Evolutionary conservation across 2,888 invertebrate species (phyloP).

Genomic region (Augiades crinisus): DNA sequence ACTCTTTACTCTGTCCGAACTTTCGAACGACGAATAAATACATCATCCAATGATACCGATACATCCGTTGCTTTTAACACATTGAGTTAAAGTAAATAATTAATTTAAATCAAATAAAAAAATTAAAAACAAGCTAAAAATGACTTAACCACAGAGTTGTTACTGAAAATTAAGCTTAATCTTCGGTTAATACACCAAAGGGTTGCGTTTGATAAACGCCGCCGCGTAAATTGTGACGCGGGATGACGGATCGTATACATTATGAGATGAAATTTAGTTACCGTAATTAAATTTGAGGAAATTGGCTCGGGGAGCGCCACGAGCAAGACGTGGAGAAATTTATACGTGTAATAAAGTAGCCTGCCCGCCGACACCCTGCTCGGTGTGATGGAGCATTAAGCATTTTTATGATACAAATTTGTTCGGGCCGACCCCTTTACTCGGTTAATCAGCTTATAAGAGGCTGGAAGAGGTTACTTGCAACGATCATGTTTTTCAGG

Average conservation of each 20-base stretch:
- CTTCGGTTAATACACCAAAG: not conserved
- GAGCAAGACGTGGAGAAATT: slow-evolving; percentile 45
- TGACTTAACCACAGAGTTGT: too few species aligned
- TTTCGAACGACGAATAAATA: too few species aligned
- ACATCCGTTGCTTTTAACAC: too few species aligned
- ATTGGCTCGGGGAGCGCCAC: slow-evolving; percentile 35
- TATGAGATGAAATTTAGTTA: slow-evolving; percentile 26
- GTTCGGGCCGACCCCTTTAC: slow-evolving; percentile 38
- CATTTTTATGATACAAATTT: slow-evolving; percentile 47
- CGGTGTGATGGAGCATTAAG: slow-evolving; percentile 39
- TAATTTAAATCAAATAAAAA: too few species aligned
- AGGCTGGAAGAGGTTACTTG: too few species aligned
- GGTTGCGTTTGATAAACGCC: slow-evolving; percentile 19
- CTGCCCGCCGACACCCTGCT: slow-evolving; percentile 37
- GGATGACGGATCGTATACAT: slow-evolving; percentile 23
- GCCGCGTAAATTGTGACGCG: slow-evolving; percentile 16
- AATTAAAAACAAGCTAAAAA: too few species aligned
- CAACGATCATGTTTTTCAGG: too few species aligned
- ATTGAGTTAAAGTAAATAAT: too few species aligned
- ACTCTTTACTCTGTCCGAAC: too few species aligned
- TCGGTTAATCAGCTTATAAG: slow-evolving; percentile 26
- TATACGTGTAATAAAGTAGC: slow-evolving; percentile 42
- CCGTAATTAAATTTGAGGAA: slow-evolving; percentile 38
- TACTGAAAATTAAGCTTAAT: not conserved
- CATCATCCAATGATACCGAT: too few species aligned